phyloP scores from a whole-genome alignment of 2,888 invertebrate genomes.

The Pollenia amentaria region DNA sequence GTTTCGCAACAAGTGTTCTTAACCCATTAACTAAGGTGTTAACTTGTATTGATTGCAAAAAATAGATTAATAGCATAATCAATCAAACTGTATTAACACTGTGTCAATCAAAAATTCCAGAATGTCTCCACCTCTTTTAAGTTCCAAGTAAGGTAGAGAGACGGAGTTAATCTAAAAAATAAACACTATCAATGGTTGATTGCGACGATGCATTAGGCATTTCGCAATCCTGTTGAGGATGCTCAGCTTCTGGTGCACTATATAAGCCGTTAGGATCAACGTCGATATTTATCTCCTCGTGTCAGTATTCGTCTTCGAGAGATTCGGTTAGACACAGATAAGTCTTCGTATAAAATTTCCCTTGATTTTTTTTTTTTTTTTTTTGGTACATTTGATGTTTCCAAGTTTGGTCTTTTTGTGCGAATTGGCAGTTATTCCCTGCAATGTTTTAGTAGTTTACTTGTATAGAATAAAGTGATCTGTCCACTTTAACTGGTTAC shows the following conservation, averaged over 20 bases:
- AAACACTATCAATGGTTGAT: slow-evolving; percentile 5
- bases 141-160: too few relatives aligned
- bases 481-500: slow-evolving; percentile 64
- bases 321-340: too few relatives aligned
- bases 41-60: too few relatives aligned
- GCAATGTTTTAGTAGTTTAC: background rate
- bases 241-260: too few relatives aligned
- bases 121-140: too few relatives aligned
- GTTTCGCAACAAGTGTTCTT: too few relatives aligned
- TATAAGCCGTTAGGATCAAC: slow-evolving; percentile 6
- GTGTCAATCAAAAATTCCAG: too few relatives aligned
- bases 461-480: slow-evolving; percentile 42
- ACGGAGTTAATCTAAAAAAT: slow-evolving; percentile 8
- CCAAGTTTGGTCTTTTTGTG: slow-evolving; percentile 26
- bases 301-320: background rate
- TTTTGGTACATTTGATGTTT: slow-evolving; percentile 6
- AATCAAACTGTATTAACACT: too few relatives aligned
- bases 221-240: background rate
- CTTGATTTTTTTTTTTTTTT: too few relatives aligned
- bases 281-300: background rate
- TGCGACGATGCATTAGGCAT: background rate
- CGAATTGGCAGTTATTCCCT: slow-evolving; percentile 49
- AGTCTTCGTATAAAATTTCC: too few relatives aligned
- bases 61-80: too few relatives aligned
- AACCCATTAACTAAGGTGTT: too few relatives aligned